Conservation (phyloP, 2,888 invertebrate species). For the Rapana venosa region DNA sequence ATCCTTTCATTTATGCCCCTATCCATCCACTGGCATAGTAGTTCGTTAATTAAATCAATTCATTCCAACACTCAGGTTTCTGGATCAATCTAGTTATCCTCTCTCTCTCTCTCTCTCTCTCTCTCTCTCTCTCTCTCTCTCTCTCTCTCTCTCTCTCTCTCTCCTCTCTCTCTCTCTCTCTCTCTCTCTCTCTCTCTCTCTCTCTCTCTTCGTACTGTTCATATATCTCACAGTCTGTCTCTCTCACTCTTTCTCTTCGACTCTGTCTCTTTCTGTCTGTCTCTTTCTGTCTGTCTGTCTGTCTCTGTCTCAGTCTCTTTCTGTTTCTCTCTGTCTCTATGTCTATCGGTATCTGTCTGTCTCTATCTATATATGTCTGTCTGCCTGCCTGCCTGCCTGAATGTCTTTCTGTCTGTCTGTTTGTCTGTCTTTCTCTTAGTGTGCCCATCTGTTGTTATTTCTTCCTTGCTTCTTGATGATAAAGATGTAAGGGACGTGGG, state of each 20-base stretch:
- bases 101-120: background rate
- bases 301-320: slow-evolving; percentile 5
- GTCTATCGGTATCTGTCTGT: too few species aligned
- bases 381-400: too few species aligned
- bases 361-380: too few species aligned
- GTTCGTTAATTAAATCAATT: too few species aligned
- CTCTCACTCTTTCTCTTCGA: background rate
- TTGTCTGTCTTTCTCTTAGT: too few species aligned
- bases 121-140: background rate
- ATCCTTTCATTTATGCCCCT: too few species aligned
- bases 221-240: slow-evolving; percentile 1
- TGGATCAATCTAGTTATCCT: background rate
- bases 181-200: slow-evolving; percentile 20
- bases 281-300: background rate
- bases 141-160: background rate
- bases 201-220: background rate
- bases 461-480: too few species aligned
- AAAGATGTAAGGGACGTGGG: too few species aligned
- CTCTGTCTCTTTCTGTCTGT: slow-evolving; percentile 1
- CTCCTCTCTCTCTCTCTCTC: background rate
- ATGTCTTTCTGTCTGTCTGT: too few species aligned
- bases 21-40: too few species aligned
- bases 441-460: too few species aligned
- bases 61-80: too few species aligned
- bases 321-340: background rate